Base-by-base conservation (phyloP, 2,888 invertebrate species). In the Dimorphilus gyrociliatus region DNA sequence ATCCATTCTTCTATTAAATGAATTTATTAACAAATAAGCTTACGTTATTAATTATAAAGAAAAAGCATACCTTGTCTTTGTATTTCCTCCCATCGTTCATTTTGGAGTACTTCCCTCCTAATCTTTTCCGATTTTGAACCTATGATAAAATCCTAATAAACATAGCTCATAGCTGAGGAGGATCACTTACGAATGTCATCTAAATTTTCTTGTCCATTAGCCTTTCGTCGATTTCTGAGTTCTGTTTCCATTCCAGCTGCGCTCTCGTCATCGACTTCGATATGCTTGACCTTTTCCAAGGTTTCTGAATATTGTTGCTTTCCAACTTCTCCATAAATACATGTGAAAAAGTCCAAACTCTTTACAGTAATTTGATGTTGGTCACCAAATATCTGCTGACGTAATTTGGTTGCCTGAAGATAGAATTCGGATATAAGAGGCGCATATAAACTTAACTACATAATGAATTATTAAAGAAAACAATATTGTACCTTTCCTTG, bases 311-410 rank as follows among this genome's bases (percentile, higher is more conserved):
- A 54, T 34, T 54, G 50, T 21, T 50, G 48, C 33, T 49, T 51
- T 10, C 53, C 53, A 14, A 52, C 52, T 30, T 55, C 52, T 17
- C 51, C 53, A 42, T 55, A 57, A 6, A 55, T 38, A 12, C 46
- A 35, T 13, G 54, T 48, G 41, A 57, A 57, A 32, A 48, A 50
- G 35, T 52, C 53, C 10, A 55, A 35, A 32, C 51, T 53, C 27
- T 48, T 41, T 31, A 42, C 38, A 8, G 54, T 54, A 8, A 47
- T 38, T 2, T 45, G 47, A 35, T 55, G 50, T 14, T 42, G 42
- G 16, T 51, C 44, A 3, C 56, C 55, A 33, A 42, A 47, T 10
- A 50, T 34, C 30, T 48, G 33, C 38, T 54, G 54, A 25, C 52
- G 36, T 21, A 57, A 35, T 34, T 54, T 51, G 14, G 54, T 50